Base-by-base conservation (phyloP, 2,113 vertebrate species). In the Salminus brasiliensis region DNA sequence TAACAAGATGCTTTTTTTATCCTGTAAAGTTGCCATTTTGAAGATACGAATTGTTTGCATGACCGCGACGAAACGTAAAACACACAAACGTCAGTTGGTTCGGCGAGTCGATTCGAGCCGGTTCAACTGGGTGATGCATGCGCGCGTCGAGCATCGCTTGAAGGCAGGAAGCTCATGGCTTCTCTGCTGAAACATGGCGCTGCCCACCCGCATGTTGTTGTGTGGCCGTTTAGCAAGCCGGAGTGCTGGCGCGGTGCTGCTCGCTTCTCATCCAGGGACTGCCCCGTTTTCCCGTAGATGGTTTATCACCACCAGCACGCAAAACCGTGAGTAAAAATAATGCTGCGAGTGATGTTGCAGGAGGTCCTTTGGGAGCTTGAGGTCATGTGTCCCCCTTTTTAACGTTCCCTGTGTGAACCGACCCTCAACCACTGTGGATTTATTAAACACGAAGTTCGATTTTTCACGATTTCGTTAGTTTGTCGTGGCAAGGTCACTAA, bases 151-250 rank as follows among this genome's bases (percentile, higher is more conserved):
- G 23, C 18, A 27, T 41, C 10, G 45, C 76, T 21, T 29, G 80
- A 72, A 29, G 25, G 49, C 63, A 76, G 34, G 21, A 81, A 75
- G 53, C 45, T 32, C 36, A 55, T 43, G 29, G 49, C 32, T 39
- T 81, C 83, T 59, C 76, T 82, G 81, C 84, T 36, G n/a, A 86
- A 92, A 92, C 72, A 94, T 94, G 93, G 92, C 93, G 81, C 30
- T 79, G 1, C 45, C 81, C 10, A 47, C 55, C 0, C 41, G 36
- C 13, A 52, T 84, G 16, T 43, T 41, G 39, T 68, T 81, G 47
- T 62, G 88, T 2, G 85, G 85, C 81, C 78, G 76, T 18, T 65
- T 86, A 59, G 71, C 85, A 12, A 82, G 82, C 39, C 85, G 82
- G 53, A 80, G 75, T 12, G 73, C 86, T 39, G 13, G 65, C 78